Base-by-base conservation (phyloP, 2,888 invertebrate species). In the Cynaeus angustus region DNA sequence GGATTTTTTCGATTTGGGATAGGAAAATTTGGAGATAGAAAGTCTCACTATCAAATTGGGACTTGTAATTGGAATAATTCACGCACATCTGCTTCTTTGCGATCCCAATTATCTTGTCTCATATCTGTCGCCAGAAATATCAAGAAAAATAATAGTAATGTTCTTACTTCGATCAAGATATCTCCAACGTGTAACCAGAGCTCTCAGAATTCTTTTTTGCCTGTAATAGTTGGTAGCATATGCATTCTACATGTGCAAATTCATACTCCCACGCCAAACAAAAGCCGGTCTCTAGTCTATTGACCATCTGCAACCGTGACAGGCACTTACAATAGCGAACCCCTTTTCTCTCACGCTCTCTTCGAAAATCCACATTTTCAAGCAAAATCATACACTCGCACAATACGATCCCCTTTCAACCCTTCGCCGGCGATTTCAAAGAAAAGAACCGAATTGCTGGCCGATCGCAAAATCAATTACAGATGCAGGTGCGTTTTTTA, bases 191-290 rank as follows among this genome's bases (percentile, higher is more conserved):
- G 33, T 33, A 33, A 33, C 33, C 33, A 33, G 33, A 33, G n/a
- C 10, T 9, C 21, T 43, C 26, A 28, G 43, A 53, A 53, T 52
- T 48, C 66, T 66, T 66, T 55, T 61, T 61, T 61, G 12, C 53
- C 46, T 16, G 21, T 21, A 21, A 21, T 21, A 21, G 21, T 48
- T 45, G 61, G 48, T 33, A 52, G 38, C 55, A 66, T 66, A 65
- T 55, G 65, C 55, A 65, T 65, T 55, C 46, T 61, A 37, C 68
- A 65, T 68, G 68, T 69, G 69, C 66, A 66, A 69, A 69, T 56
- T 66, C 66, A 46, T 58, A 69, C 69, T 69, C 69, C 69, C 69
- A 69, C 69, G 69, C 69, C 65, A 50, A 69, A 69, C 69, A 69
- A 69, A 65, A 55, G 46, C 66, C 66, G 56, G 43, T 53, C 46